phyloP scores from a whole-genome alignment of 2,888 invertebrate genomes.

The Leuctra nigra region DNA sequence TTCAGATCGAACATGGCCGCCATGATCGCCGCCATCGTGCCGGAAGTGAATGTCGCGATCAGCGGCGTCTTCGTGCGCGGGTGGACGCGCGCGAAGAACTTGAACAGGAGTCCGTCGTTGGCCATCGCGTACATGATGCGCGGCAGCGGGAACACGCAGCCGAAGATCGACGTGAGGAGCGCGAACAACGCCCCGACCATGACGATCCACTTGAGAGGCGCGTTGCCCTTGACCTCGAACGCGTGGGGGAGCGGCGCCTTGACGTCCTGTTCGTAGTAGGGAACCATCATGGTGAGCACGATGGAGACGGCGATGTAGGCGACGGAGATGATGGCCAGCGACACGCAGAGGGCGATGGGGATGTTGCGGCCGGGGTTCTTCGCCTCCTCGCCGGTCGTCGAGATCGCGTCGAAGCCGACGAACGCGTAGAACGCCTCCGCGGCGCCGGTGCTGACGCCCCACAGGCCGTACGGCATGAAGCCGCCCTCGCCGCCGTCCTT shows the following conservation, averaged over 20 bases:
- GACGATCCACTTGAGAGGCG: constrained; percentile 78
- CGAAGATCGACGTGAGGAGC: constrained; percentile 56
- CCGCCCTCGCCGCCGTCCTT: constrained; percentile 70
- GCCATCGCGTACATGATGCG: constrained; percentile 85
- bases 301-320: constrained; percentile 90
- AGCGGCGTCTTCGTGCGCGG: constrained; percentile 71
- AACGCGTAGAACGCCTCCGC: constrained; percentile 76
- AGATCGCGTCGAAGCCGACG: constrained; percentile 92
- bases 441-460: constrained; percentile 81
- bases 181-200: constrained; percentile 88
- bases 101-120: constrained; percentile 78
- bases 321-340: constrained; percentile 73
- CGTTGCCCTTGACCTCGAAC: constrained; percentile 71
- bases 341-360: constrained; percentile 81
- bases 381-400: constrained; percentile 86
- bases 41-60: constrained; percentile 67
- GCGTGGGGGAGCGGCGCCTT: constrained; percentile 86
- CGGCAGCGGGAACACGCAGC: constrained; percentile 48
- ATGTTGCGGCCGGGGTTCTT: constrained; percentile 88
- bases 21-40: too few species aligned
- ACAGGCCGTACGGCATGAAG: constrained; percentile 85
- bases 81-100: constrained; percentile 60
- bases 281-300: constrained; percentile 90
- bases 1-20: too few species aligned
- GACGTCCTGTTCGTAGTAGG: constrained; percentile 84